These are phyloP conservation scores for Sapayoa aenigma DNA, from an alignment of 2,113 vertebrate genomes.

Conservation along the genomic window DNA sequence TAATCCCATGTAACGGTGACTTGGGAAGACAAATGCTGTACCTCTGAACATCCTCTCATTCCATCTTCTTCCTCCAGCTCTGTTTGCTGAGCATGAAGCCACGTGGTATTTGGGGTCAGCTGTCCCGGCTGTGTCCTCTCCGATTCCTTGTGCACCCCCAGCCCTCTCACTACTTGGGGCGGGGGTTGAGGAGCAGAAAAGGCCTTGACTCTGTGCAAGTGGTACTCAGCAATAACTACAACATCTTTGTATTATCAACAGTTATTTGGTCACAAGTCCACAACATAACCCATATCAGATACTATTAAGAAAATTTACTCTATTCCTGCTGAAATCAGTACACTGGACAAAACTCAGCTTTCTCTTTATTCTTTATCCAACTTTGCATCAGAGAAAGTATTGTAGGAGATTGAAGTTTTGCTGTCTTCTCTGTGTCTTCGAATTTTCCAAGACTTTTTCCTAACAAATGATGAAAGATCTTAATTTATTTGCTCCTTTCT, in stretches of 20 bases:
- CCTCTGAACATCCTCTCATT: rapidly evolving
- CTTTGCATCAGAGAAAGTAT: background rate
- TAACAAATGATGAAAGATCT: background rate
- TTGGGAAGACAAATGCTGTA: rapidly evolving
- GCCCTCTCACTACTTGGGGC: rapidly evolving
- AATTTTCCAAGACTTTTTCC: background rate
- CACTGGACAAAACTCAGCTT: background rate
- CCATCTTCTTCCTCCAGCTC: background rate
- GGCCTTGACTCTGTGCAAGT: background rate
- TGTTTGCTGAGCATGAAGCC: background rate
- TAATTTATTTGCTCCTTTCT: background rate
- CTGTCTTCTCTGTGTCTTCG: background rate
- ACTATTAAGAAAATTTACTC: background rate
- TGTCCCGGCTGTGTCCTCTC: background rate
- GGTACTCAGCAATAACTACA: background rate
- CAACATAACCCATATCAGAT: background rate
- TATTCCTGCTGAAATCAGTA: background rate
- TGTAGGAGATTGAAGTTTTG: background rate
- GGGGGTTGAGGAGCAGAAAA: background rate
- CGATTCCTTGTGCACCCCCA: background rate
- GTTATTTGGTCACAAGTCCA: background rate
- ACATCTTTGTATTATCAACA: background rate
- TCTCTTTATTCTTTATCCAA: background rate
- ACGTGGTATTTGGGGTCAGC: background rate
- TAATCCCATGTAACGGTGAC: rapidly evolving